Percentiles rank a stretch among this genome's conserved stretches.
Evolutionary conservation across 2,797 vertebrate genomes (phyloP).

Genomic region (Micropoecilia bifurca): DNA sequence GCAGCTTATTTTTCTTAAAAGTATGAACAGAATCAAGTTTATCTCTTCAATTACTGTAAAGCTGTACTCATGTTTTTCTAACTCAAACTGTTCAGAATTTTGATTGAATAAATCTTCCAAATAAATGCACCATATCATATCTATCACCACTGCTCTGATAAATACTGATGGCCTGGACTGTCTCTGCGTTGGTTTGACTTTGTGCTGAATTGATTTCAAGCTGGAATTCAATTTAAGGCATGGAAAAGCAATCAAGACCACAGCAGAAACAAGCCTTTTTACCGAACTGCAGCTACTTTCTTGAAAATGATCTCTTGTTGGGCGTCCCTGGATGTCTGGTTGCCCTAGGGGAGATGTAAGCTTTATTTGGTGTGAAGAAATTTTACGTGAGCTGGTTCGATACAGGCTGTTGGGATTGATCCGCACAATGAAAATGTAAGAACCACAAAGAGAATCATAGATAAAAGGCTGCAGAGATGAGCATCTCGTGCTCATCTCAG

Average conservation of each 20-base stretch:
- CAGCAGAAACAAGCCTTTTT: conserved; percentile 27
- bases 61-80: background rate
- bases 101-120: conserved; percentile 10
- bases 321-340: background rate
- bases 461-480: background rate
- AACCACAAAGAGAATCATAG: background rate
- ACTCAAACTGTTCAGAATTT: background rate
- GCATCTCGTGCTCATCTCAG: background rate
- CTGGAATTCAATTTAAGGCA: conserved; percentile 37
- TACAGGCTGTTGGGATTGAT: background rate
- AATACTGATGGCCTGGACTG: conserved; percentile 1
- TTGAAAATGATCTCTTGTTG: conserved; percentile 16
- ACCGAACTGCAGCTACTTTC: conserved; percentile 7
- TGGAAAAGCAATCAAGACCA: conserved; percentile 16
- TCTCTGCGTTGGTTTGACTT: conserved; percentile 1
- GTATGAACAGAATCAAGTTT: conserved; percentile 1
- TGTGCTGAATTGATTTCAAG: conserved; percentile 24
- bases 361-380: conserved; percentile 5
- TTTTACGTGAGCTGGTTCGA: background rate
- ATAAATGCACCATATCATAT: conserved; percentile 1
- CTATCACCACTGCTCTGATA: background rate
- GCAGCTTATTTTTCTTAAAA: background rate
- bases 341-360: background rate
- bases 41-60: background rate
- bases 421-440: background rate